phyloP scores from a whole-genome alignment of 2,797 vertebrate species.

The Neoniphon sammara region DNA sequence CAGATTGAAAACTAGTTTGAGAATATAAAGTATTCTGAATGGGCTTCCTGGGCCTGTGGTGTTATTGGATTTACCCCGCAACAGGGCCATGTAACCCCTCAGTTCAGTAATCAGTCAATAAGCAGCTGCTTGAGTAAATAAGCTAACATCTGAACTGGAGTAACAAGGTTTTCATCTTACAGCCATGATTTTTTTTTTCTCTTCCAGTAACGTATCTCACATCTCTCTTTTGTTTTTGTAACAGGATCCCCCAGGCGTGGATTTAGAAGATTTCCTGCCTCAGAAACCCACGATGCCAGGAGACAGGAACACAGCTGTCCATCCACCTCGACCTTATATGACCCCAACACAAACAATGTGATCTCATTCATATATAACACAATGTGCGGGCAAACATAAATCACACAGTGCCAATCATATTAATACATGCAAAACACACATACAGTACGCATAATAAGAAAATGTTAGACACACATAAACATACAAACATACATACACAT shows the following conservation, averaged over 20 bases:
- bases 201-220: conserved; percentile 10
- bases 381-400: conserved; percentile 8
- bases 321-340: not conserved
- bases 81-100: conserved; percentile 31
- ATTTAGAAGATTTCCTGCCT: conserved; percentile 2
- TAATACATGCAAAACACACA: too few species aligned
- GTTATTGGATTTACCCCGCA: conserved; percentile 25
- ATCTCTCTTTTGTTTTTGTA: conserved; percentile 39
- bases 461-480: too few species aligned
- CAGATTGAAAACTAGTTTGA: not conserved
- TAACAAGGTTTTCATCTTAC: conserved; percentile 43
- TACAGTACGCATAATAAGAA: too few species aligned
- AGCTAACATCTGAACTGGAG: conserved; percentile 40
- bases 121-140: conserved; percentile 48
- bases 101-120: conserved; percentile 51
- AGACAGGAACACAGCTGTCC: not conserved
- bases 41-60: conserved; percentile 6
- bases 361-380: not conserved
- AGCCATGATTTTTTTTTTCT: conserved; percentile 15
- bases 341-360: not conserved
- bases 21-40: not conserved
- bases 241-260: conserved; percentile 56
- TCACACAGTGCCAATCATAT: not conserved
- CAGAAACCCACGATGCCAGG: conserved; percentile 3
- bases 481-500: too few species aligned